These are phyloP conservation scores for Darwinula stevensoni DNA, from an alignment of 2,888 invertebrate genomes.

Conservation along the genomic window DNA sequence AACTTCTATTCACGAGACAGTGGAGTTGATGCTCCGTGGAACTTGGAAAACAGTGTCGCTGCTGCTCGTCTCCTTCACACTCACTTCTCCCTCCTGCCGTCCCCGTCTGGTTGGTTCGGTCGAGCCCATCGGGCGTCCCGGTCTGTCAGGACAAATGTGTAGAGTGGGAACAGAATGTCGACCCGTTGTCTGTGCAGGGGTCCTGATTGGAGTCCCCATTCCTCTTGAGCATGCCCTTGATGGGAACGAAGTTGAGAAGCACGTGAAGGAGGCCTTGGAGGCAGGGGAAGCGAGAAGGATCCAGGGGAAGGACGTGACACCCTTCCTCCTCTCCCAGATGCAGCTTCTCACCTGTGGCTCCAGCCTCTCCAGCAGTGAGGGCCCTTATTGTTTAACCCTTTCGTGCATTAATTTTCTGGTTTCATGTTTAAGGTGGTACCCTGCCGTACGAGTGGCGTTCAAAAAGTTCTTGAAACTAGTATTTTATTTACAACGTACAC, in stretches of 20 bases:
- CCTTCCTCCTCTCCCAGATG: slow-evolving; percentile 52
- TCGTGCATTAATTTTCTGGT: too few species aligned
- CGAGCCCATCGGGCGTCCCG: too few species aligned
- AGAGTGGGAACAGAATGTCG: too few species aligned
- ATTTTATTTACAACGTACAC: too few species aligned
- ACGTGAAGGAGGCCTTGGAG: slow-evolving; percentile 32
- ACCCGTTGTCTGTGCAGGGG: too few species aligned
- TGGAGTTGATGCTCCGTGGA: slow-evolving; percentile 36
- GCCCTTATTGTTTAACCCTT: too few species aligned
- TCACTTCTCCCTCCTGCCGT: too few species aligned
- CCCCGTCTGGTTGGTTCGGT: too few species aligned
- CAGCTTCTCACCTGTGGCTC: slow-evolving; percentile 46
- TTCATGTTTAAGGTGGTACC: too few species aligned
- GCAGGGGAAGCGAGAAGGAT: slow-evolving; percentile 29
- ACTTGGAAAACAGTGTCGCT: slow-evolving; percentile 11
- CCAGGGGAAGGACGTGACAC: slow-evolving; percentile 64
- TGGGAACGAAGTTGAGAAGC: slow-evolving; percentile 20
- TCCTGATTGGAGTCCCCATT: slow-evolving; percentile 69
- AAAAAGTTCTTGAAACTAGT: too few species aligned
- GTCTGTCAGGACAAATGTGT: too few species aligned
- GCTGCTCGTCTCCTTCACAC: neutral
- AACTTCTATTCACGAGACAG: slow-evolving; percentile 68
- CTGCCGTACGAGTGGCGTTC: too few species aligned
- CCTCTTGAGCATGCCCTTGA: slow-evolving; percentile 26
- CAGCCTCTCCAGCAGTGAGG: slow-evolving; percentile 18